phyloP scores from a whole-genome alignment of 2,888 invertebrate species.

The Lycocerus yunnanus region DNA sequence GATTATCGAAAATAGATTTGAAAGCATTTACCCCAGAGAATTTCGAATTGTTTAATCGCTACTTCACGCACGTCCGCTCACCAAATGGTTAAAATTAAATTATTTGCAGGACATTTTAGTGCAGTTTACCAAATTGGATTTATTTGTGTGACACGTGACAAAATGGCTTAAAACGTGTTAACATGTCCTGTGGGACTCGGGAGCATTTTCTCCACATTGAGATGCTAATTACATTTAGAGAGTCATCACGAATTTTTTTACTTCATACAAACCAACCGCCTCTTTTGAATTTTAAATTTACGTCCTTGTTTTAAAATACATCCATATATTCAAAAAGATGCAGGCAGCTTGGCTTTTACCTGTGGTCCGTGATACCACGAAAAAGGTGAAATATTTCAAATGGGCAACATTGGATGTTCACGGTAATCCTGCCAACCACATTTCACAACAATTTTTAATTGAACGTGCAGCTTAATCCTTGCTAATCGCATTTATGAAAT shows the following conservation, averaged over 20 bases:
- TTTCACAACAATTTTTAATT: background rate
- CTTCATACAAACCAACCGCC: background rate
- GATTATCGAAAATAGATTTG: constrained; percentile 12
- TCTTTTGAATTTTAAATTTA: background rate
- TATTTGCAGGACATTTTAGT: constrained; percentile 32
- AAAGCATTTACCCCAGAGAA: constrained; percentile 10
- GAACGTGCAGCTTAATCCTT: background rate
- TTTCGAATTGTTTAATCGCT: constrained; percentile 24
- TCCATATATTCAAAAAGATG: background rate
- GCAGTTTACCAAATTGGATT: constrained; percentile 30
- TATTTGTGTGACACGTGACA: constrained; percentile 29
- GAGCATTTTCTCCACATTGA: constrained; percentile 6
- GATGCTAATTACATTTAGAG: background rate
- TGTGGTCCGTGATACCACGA: background rate
- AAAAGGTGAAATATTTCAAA: background rate
- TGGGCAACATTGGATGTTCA: background rate
- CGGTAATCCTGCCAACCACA: background rate
- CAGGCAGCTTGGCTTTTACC: background rate
- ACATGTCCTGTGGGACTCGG: constrained; percentile 18
- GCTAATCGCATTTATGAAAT: background rate
- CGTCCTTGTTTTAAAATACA: background rate
- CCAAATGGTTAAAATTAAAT: constrained; percentile 29
- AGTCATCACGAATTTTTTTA: background rate
- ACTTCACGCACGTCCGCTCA: constrained; percentile 21
- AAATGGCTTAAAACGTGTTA: constrained; percentile 21